These are phyloP conservation scores for human (Homo sapiens) DNA, from an alignment of 2,113 vertebrate species.

Conservation along the genomic window DNA sequence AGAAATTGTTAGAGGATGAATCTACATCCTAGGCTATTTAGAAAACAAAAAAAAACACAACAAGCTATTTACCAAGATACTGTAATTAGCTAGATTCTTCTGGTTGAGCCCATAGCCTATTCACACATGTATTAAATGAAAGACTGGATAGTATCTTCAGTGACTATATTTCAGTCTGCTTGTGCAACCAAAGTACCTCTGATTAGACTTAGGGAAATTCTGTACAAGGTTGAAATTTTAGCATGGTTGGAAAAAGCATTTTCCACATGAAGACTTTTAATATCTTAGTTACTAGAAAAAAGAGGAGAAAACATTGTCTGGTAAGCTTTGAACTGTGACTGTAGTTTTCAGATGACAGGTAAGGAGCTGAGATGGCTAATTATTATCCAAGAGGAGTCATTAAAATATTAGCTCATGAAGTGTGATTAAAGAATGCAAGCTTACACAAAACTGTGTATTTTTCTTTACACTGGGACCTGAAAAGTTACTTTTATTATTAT, in stretches of 20 bases:
- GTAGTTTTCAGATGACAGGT: constrained; percentile 28
- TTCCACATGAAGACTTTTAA: constrained; percentile 26
- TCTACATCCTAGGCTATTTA: background rate
- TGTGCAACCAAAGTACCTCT: background rate
- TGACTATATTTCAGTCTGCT: background rate
- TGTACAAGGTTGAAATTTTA: background rate
- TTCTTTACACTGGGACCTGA: background rate
- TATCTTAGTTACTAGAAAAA: background rate
- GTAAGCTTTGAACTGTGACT: background rate
- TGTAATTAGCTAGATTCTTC: background rate
- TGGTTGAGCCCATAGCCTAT: background rate
- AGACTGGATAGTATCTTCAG: background rate
- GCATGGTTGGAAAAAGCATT: background rate
- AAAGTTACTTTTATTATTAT: background rate
- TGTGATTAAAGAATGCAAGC: background rate
- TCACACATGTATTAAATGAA: background rate
- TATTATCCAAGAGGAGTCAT: background rate
- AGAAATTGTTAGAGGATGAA: background rate
- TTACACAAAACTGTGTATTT: background rate
- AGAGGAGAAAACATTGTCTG: background rate
- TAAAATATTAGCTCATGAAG: constrained; percentile 53
- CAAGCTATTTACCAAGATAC: background rate
- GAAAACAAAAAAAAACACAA: background rate
- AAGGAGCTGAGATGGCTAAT: constrained; percentile 25
- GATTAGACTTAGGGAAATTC: background rate